Base-by-base conservation (phyloP, 2,888 invertebrate genomes). In the Leucophenga maculata region DNA sequence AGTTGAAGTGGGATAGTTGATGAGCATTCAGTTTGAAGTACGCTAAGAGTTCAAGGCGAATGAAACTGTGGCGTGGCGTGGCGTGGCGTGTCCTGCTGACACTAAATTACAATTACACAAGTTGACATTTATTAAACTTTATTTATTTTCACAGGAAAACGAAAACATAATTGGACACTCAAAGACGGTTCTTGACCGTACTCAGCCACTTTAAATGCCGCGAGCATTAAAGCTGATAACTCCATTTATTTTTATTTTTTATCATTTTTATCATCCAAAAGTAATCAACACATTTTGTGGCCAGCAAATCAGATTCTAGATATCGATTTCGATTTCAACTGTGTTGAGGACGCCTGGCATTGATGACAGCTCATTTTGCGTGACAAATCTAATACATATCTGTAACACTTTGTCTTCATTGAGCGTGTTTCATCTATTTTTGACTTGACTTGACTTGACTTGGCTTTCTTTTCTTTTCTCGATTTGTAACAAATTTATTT, bases 41-140 rank as follows among this genome's bases (percentile, higher is more conserved):
- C 11, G 11, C 39, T 11, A 39, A 39, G 31, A 44, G 54, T 39
- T 39, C 39, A 39, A 39, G 39, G 39, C 39, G 11, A 39, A 39
- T 6, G 39, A 11, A 39, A 39, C 6, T 1, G 59, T 46, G 57
- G 55, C 50, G 4, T 72, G 48, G 69, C 80, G 82, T 82, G 83
- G 55, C 50, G 4, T 72, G 48, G 69, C 80, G 82, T 82, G 83
- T n/a, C n/a, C n/a, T 82, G 80, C 80, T 72, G 31, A 73, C 72
- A 83, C 82, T 80, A 80, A 80, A 80, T 80, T 80, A 80, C 82
- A 80, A 83, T 80, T 80, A 80, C 62, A 55, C 22, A 31, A 4
- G 57, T 48, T 64, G 62, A 64, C 62, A 13, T 31, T 64, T 64
- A 64, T 64, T 64, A 64, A 48, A 48, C 46, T 64, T 64, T 64